Evolutionary conservation across 2,888 invertebrate species (phyloP).

Genomic region (Apamea epomidion): DNA sequence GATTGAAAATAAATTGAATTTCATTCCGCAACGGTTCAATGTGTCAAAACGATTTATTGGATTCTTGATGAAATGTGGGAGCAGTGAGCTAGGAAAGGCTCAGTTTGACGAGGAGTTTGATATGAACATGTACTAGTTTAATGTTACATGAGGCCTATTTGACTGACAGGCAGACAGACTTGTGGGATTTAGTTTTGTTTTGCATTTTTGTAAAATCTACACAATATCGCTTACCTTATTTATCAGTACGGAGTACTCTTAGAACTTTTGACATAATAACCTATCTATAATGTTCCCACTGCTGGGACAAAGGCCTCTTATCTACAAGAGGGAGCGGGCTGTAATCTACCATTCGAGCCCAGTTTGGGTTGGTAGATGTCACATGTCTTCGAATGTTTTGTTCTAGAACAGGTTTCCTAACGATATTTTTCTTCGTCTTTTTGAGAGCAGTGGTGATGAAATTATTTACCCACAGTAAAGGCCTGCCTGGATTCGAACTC

Average conservation of each 20-base stretch:
- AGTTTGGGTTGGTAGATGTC: too few relatives aligned
- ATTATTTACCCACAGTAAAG: too few relatives aligned
- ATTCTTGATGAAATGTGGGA: constrained; percentile 42
- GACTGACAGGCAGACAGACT: background rate
- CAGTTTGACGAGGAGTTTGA: background rate
- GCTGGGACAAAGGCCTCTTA: too few relatives aligned
- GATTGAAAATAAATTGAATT: constrained; percentile 69
- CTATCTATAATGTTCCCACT: too few relatives aligned
- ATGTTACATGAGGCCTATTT: background rate
- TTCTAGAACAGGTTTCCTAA: too few relatives aligned
- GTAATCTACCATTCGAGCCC: too few relatives aligned
- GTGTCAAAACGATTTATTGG: constrained; percentile 60
- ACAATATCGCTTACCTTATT: background rate
- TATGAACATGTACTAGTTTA: background rate
- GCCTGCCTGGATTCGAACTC: too few relatives aligned
- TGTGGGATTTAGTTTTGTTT: background rate
- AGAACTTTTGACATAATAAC: too few relatives aligned
- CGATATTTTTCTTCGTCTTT: too few relatives aligned
- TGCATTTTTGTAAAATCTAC: background rate
- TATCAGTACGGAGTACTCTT: background rate
- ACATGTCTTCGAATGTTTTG: too few relatives aligned
- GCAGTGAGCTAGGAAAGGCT: constrained; percentile 20
- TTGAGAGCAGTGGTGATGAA: too few relatives aligned
- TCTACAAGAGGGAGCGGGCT: too few relatives aligned
- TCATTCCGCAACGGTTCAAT: constrained; percentile 35